A percentile compares a stretch with the other conserved stretches of the same genome.
phyloP scores from a whole-genome alignment of 2,113 vertebrate genomes.

The Corythornis cristatus region DNA sequence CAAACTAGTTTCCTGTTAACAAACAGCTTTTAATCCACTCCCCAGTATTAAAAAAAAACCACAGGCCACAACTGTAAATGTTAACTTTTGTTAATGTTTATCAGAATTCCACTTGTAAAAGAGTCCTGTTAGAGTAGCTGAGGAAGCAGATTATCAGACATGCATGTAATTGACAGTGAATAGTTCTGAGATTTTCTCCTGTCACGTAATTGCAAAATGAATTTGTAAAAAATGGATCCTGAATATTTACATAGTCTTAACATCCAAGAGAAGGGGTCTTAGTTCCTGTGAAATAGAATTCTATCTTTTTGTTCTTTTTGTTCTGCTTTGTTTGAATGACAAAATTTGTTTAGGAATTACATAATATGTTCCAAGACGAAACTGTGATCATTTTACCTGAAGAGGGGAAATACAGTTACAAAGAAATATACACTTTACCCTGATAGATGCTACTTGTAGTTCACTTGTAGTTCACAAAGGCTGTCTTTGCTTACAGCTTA shows the following conservation, averaged over 20 bases:
- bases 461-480: not conserved
- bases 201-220: not conserved
- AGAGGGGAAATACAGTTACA: not conserved
- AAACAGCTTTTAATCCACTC: not conserved
- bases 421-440: not conserved
- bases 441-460: not conserved
- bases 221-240: not conserved
- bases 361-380: not conserved
- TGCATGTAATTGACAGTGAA: not conserved
- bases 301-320: not conserved
- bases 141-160: not conserved
- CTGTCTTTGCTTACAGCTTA: not conserved
- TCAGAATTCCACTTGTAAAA: not conserved
- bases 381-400: not conserved
- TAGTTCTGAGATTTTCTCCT: not conserved
- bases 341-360: not conserved
- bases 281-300: not conserved
- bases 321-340: not conserved
- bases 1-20: not conserved
- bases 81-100: slow-evolving; percentile 3
- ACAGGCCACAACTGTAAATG: not conserved
- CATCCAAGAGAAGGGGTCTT: not conserved
- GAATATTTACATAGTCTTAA: not conserved
- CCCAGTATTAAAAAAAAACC: not conserved
- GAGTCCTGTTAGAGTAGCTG: not conserved